These are phyloP conservation scores for Chondrilla cf. caribensis DNA, from an alignment of 37 sponge, comb jelly and placozoan genomes.

Conservation along the genomic window DNA sequence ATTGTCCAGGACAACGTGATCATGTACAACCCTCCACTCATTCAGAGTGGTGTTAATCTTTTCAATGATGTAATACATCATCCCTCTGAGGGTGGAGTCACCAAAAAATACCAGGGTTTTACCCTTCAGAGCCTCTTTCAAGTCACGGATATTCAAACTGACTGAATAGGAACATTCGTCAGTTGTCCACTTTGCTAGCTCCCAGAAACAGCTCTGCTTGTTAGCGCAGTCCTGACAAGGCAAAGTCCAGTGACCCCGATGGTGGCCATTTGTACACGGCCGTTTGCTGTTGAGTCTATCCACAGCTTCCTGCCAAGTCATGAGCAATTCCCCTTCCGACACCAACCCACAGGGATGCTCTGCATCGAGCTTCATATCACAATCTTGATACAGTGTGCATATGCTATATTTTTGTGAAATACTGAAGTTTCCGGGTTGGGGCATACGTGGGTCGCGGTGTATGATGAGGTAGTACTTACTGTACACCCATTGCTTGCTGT, in stretches of 20 bases:
- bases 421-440: neutral
- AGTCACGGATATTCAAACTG: neutral
- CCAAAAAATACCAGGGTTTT: slow-evolving; percentile 28
- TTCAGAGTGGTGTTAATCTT: slow-evolving; percentile 25
- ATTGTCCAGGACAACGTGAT: neutral
- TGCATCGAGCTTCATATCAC: neutral
- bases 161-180: neutral
- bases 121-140: neutral
- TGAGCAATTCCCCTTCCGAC: neutral
- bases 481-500: slow-evolving; percentile 27
- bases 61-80: slow-evolving; percentile 45
- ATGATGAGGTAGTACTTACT: slow-evolving; percentile 1
- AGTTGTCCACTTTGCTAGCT: slow-evolving; percentile 10
- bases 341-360: neutral
- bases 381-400: slow-evolving; percentile 24
- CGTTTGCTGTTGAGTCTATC: neutral
- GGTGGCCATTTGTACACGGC: neutral
- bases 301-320: neutral
- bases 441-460: neutral
- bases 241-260: slow-evolving; percentile 15
- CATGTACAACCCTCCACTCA: slow-evolving; percentile 19
- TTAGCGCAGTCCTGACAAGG: slow-evolving; percentile 14
- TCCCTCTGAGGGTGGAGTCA: slow-evolving; percentile 30
- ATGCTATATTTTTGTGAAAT: neutral
- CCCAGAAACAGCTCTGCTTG: slow-evolving; percentile 18